A percentile compares a stretch with the other conserved stretches of the same genome.
Conservation (phyloP, 2,113 vertebrate genomes). For the Electrona antarctica region DNA sequence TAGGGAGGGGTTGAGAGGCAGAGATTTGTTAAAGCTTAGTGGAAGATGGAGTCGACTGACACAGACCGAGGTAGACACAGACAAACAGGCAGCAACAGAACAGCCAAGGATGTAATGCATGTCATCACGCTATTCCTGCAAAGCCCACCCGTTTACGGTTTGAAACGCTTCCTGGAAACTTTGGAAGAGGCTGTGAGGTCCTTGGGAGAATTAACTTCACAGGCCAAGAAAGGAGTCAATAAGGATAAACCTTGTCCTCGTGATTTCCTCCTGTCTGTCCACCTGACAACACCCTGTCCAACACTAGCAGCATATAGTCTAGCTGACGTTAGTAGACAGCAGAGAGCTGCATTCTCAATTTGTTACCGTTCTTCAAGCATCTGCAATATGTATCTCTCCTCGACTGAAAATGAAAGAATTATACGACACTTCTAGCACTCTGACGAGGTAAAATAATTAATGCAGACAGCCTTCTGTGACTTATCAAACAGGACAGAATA, state of each 20-base stretch:
- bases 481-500: too few relatives aligned
- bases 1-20: slow-evolving; percentile 5
- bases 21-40: background rate
- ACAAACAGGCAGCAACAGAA: background rate
- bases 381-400: too few relatives aligned
- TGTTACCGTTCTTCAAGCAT: too few relatives aligned
- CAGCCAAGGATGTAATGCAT: background rate
- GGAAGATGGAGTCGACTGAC: background rate
- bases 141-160: slow-evolving; percentile 2
- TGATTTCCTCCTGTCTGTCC: slow-evolving; percentile 32
- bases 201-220: slow-evolving; percentile 17
- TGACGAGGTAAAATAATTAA: too few relatives aligned
- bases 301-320: slow-evolving; percentile 4
- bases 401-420: too few relatives aligned
- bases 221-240: slow-evolving; percentile 21
- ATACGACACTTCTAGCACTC: too few relatives aligned
- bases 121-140: slow-evolving; percentile 1
- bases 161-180: slow-evolving; percentile 13
- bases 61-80: background rate
- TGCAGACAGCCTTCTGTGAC: too few relatives aligned
- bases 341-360: too few relatives aligned
- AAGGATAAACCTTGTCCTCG: slow-evolving; percentile 23
- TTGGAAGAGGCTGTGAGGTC: background rate
- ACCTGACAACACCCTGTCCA: slow-evolving; percentile 21
- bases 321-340: slow-evolving; percentile 2